phyloP scores from a whole-genome alignment of 2,113 vertebrate genomes.

The Centrocercus urophasianus region DNA sequence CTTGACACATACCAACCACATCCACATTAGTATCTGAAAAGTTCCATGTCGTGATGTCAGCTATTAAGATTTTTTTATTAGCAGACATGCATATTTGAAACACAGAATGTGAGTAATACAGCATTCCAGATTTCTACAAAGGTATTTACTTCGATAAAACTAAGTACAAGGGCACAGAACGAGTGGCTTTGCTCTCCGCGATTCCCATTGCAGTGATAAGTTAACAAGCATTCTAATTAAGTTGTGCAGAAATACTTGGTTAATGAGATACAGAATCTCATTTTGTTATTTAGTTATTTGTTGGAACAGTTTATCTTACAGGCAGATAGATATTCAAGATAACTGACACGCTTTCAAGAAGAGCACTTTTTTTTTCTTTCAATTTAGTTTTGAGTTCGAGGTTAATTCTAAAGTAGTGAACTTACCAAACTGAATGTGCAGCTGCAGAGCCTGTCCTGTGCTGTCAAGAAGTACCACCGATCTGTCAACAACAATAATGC shows the following conservation, averaged over 20 bases:
- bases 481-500: conserved; percentile 85
- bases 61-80: background rate
- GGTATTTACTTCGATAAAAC: background rate
- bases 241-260: background rate
- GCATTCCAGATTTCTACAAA: background rate
- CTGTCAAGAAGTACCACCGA: conserved; percentile 90
- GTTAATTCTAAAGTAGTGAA: background rate
- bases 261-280: background rate
- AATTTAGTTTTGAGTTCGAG: background rate
- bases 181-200: background rate
- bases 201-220: background rate
- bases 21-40: conserved; percentile 90
- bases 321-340: background rate
- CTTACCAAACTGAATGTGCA: conserved; percentile 91
- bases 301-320: background rate
- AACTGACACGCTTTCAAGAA: background rate
- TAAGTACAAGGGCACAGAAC: rapidly evolving
- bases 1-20: conserved; percentile 86
- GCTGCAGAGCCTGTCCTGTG: conserved; percentile 82
- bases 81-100: background rate
- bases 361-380: rapidly evolving
- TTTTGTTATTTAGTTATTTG: background rate
- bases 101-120: background rate
- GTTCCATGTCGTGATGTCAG: background rate
- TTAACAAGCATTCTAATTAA: background rate